Evolutionary conservation across 2,113 vertebrate species (phyloP), one percentile per base, ranked within the genome.

Genomic region (Glaucomys volans): DNA sequence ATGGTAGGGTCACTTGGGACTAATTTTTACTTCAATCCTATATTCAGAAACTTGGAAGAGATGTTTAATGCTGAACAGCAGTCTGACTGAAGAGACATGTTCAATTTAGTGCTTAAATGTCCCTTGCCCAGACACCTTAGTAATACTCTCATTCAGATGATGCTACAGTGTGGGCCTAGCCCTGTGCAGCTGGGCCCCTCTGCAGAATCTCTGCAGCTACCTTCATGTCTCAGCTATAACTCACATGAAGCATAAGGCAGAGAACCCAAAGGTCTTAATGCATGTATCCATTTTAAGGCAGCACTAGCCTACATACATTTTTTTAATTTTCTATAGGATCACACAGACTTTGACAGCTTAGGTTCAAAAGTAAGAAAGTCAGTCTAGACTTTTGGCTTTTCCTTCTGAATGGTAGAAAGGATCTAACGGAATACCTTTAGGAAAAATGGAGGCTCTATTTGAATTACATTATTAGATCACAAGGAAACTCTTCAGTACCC

Each of bases 301-400:
- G 62, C 47, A 30, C 18, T 52, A 30, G 42, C 75, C n/a, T 64
- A 80, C 26, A 74, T 18, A 30, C 32, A 72, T 35, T 80, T 81
- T 92, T 92, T 67, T 9, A 57, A 59, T 82, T 97, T 91, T 54
- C 28, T n/a, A 28, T 93, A 77, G 26, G 30, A 93, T 86, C 50
- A 90, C 50, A 90, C 9, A 94, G 62, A 62, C 40, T 40, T 93
- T 81, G 54, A 72, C 10, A 62, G 28, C 35, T 79, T 75, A 75
- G 20, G 8, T 87, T 94, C 90, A 77, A 95, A 96, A 92, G 20
- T 18, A 94, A 94, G 42, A 94, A 77, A 71, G 62, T 11, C 44
- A 35, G 26, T 40, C 64, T 66, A 90, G 22, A 82, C 88, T 95
- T 92, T 35, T 30, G 66, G 76, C 50, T 5, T 72, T 95, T 67